Evolutionary conservation across 2,797 vertebrate genomes (phyloP).

Genomic region (Chiloscyllium punctatum): DNA sequence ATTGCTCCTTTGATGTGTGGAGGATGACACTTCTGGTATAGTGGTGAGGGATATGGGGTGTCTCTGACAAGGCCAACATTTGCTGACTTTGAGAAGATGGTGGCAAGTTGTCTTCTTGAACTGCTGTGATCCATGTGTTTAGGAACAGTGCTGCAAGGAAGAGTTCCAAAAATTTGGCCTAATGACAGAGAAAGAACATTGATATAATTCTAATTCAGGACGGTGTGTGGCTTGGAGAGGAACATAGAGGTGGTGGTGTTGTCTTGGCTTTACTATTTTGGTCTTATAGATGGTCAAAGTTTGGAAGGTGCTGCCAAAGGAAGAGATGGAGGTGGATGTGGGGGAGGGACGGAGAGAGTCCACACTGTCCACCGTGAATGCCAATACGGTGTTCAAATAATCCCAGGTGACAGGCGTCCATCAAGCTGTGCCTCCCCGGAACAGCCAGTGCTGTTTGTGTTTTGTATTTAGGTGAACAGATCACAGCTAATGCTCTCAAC

Average conservation of each 20-base stretch:
- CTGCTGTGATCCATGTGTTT: too few species aligned
- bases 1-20: background rate
- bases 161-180: too few species aligned
- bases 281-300: background rate
- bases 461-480: conserved; percentile 28
- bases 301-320: background rate
- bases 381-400: background rate
- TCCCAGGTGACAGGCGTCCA: background rate
- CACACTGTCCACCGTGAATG: background rate
- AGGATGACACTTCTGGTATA: too few species aligned
- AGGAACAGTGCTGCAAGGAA: too few species aligned
- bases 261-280: background rate
- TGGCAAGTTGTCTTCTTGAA: too few species aligned
- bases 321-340: background rate
- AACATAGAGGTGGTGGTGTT: background rate
- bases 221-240: too few species aligned
- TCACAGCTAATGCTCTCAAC: conserved; percentile 15
- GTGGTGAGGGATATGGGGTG: too few species aligned
- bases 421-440: background rate
- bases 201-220: too few species aligned
- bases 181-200: background rate
- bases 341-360: background rate
- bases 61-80: too few species aligned
- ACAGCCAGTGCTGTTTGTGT: background rate
- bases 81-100: too few species aligned